phyloP scores from a whole-genome alignment of 2,797 vertebrate species.

The Syngnathus rostellatus region DNA sequence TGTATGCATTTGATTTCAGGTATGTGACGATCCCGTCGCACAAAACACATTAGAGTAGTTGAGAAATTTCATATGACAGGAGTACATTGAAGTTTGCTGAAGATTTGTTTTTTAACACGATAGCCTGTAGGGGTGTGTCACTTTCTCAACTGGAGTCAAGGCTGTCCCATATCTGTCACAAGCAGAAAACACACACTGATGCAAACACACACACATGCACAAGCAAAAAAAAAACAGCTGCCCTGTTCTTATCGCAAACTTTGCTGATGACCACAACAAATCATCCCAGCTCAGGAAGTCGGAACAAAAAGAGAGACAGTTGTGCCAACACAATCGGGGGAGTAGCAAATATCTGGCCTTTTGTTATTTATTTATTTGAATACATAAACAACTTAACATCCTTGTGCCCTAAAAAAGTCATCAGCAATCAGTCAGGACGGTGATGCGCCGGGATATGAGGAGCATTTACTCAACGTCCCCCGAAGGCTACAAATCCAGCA shows the following conservation, averaged over 20 bases:
- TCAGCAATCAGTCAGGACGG: constrained; percentile 82
- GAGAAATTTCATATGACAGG: constrained; percentile 44
- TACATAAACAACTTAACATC: constrained; percentile 72
- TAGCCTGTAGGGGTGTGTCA: constrained; percentile 58
- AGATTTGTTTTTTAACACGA: constrained; percentile 49
- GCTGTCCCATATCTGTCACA: constrained; percentile 70
- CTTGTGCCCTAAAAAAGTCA: constrained; percentile 93
- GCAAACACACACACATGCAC: constrained; percentile 14
- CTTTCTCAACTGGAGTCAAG: constrained; percentile 54
- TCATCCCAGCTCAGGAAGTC: constrained; percentile 28
- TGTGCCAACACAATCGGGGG: constrained; percentile 18
- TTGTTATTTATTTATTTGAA: constrained; percentile 31
- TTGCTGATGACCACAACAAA: constrained; percentile 51
- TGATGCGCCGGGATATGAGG: constrained; percentile 70
- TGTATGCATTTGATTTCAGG: constrained; percentile 2
- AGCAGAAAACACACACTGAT: constrained; percentile 44
- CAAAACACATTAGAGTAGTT: constrained; percentile 20
- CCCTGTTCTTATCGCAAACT: constrained; percentile 34
- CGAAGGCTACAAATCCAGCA: constrained; percentile 61
- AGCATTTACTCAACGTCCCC: constrained; percentile 79
- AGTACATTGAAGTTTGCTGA: constrained; percentile 47
- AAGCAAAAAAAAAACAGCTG: constrained; percentile 39
- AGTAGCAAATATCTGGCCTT: constrained; percentile 17
- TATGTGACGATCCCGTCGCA: constrained; percentile 13
- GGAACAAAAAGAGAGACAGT: constrained; percentile 33